These are phyloP conservation scores for Pemphredon lugubris DNA, from an alignment of 2,888 invertebrate species.

Conservation along the genomic window DNA sequence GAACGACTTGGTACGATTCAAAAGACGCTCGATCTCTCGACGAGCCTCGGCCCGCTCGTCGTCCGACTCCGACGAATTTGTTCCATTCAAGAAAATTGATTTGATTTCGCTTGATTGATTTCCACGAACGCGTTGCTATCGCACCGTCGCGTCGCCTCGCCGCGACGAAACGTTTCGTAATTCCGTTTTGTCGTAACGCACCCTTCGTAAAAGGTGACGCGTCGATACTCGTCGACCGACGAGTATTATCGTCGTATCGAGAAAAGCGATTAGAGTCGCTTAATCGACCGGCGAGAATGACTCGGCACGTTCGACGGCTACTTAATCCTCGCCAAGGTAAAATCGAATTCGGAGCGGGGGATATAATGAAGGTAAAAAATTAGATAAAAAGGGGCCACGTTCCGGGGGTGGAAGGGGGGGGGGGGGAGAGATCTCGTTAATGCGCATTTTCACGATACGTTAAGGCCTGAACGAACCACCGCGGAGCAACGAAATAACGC, in stretches of 20 bases:
- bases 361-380: constrained; percentile 9
- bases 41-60: too few species aligned
- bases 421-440: constrained; percentile 29
- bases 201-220: too few species aligned
- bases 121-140: too few species aligned
- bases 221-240: too few species aligned
- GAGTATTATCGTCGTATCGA: constrained; percentile 10
- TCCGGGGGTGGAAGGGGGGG: constrained; percentile 15
- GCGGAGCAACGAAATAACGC: constrained; percentile 31
- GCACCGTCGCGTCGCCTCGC: too few species aligned
- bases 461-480: constrained; percentile 33
- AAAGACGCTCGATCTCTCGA: too few species aligned
- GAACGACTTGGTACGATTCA: constrained; percentile 6
- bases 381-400: constrained; percentile 11
- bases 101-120: too few species aligned
- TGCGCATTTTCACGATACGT: constrained; percentile 59
- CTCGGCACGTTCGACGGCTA: constrained; percentile 29
- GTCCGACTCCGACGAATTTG: too few species aligned
- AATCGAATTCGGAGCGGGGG: constrained; percentile 9
- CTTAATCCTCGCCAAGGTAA: constrained; percentile 34
- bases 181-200: too few species aligned
- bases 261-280: constrained; percentile 19
- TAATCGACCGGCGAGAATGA: constrained; percentile 33
- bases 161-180: too few species aligned
- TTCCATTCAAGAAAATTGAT: too few species aligned